Evolutionary conservation across 1,140 invertebrate genomes (phyloP).

Genomic region (Manduca sexta): DNA sequence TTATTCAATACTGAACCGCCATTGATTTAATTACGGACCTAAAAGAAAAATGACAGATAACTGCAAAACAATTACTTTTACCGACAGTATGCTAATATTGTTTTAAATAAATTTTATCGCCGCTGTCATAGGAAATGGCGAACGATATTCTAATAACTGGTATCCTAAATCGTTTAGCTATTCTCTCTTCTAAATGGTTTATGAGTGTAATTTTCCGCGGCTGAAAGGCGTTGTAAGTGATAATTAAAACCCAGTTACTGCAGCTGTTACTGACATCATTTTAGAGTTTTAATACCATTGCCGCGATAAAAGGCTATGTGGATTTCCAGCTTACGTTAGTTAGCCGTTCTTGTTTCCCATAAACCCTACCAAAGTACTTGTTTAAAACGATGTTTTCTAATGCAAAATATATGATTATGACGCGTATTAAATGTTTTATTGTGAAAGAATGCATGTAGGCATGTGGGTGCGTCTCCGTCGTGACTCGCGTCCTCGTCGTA

Average conservation of each 20-base stretch:
- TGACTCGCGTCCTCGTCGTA: constrained; percentile 13
- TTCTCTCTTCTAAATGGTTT: constrained; percentile 57
- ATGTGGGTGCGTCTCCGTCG: constrained; percentile 3
- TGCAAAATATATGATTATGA: too few relatives aligned
- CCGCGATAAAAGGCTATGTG: constrained; percentile 25
- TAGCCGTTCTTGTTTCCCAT: too few relatives aligned
- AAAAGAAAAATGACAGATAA: constrained; percentile 23
- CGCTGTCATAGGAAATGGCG: constrained; percentile 18
- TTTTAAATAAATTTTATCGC: neutral
- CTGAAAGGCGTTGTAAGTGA: constrained; percentile 61
- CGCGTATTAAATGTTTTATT: too few relatives aligned
- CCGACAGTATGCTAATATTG: constrained; percentile 1
- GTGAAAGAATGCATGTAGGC: too few relatives aligned
- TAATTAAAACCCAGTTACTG: constrained; percentile 63
- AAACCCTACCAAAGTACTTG: too few relatives aligned
- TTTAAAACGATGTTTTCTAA: too few relatives aligned
- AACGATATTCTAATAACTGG: constrained; percentile 37
- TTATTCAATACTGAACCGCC: constrained; percentile 50
- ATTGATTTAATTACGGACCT: constrained; percentile 50
- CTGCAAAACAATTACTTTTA: constrained; percentile 14
- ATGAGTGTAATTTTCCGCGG: constrained; percentile 54
- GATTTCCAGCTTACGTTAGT: too few relatives aligned
- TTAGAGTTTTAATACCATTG: constrained; percentile 47
- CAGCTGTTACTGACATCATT: constrained; percentile 56
- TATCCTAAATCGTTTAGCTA: constrained; percentile 51